Base-by-base conservation (phyloP, 2,888 invertebrate species). In the Rhorus exstirpatorius region DNA sequence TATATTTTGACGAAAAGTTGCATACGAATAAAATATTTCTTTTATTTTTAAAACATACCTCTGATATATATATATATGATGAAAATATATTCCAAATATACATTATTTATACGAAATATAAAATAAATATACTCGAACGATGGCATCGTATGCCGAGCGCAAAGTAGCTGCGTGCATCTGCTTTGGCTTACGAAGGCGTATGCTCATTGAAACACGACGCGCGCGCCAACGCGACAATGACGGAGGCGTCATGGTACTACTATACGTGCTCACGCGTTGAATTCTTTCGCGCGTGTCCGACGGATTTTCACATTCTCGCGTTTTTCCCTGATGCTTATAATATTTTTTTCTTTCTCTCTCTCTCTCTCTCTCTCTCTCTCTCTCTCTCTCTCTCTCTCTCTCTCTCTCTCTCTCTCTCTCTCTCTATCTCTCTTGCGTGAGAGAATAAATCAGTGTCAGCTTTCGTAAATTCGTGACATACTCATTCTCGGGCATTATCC, bases 281-380 rank as follows among this genome's bases (percentile, higher is more conserved):
- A 87, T 88, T 89, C 85, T 87, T 82, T 83, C 84, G 79, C 79
- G 83, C 84, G 86, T 84, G 86, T 87, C 86, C 83, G 85, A 81
- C 84, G 80, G 84, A 88, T 88, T 88, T 88, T 85, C 86, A 86
- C 86, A 88, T 86, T 84, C 78, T 85, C 79, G 77, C 79, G 46
- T 60, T 26, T 86, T 83, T 79, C 81, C 81, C 79, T 53, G 83
- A 83, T 60, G 84, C 74, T 83, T 83, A 21, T 31, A 19, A 4
- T n/a, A 2, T 3, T 7, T 26, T 19, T 38, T 65, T 67, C 14
- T 53, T 17, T 19, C 44, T 31, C 44, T 58, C 71, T 41, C 4
- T 70, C 58, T n/a, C 51, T 60, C 14, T 21, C 26, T 26, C 35
- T 46, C 10, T 58, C 14, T 41, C 38, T 14, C 10, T 49, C 6